These are phyloP conservation scores for Lophius piscatorius DNA, from an alignment of 2,113 vertebrate species.

Conservation along the genomic window DNA sequence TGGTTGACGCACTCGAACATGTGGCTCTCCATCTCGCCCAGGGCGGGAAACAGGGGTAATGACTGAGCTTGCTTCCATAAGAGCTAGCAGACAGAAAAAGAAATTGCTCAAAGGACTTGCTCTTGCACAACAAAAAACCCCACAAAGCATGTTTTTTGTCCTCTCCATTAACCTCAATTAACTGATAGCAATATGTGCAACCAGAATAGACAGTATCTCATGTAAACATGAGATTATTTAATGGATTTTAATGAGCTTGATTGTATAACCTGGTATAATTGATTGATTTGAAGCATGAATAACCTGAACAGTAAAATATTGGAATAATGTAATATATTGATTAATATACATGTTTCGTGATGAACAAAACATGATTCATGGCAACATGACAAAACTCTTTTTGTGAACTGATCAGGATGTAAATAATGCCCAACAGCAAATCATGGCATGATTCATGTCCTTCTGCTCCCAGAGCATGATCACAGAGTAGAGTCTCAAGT, in stretches of 20 bases:
- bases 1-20: slow-evolving; percentile 99
- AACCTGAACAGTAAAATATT: not conserved
- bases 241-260: no score
- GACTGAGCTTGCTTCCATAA: slow-evolving; percentile 95
- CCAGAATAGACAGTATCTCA: slow-evolving; percentile 2
- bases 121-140: no score
- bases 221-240: no score
- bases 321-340: slow-evolving; percentile 2
- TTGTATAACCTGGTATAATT: no score
- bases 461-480: slow-evolving; percentile 1
- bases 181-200: not conserved
- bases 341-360: no score
- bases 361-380: slow-evolving; percentile 15
- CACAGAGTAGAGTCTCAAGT: slow-evolving; percentile 5
- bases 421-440: slow-evolving; percentile 14
- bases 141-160: no score
- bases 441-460: slow-evolving; percentile 22
- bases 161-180: no score
- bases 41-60: slow-evolving; percentile 91
- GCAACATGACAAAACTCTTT: slow-evolving; percentile 15
- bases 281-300: not conserved
- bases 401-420: slow-evolving; percentile 24
- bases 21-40: slow-evolving; percentile 94
- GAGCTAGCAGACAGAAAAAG: slow-evolving; percentile 77
- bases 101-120: no score